A percentile compares a stretch with the other conserved stretches of the same genome.
phyloP scores from a whole-genome alignment of 2,113 vertebrate genomes.

The Glaucomys volans region DNA sequence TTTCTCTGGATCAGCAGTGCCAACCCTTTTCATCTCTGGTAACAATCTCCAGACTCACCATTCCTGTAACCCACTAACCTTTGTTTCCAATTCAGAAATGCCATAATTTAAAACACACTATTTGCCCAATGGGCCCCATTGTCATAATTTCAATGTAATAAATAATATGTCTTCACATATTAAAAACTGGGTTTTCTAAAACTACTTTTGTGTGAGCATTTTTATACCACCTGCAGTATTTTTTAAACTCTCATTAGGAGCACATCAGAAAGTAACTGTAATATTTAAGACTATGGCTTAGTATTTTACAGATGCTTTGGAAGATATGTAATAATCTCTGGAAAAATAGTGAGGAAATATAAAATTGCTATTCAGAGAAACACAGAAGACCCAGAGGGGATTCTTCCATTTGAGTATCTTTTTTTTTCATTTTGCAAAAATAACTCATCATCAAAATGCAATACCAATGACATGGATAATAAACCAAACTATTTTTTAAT shows the following conservation, averaged over 20 bases:
- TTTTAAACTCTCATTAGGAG: slow-evolving; percentile 47
- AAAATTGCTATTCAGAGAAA: slow-evolving; percentile 72
- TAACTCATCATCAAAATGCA: slow-evolving; percentile 69
- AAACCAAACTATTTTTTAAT: slow-evolving; percentile 67
- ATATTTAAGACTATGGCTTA: slow-evolving; percentile 41
- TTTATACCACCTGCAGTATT: not conserved
- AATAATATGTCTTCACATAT: slow-evolving; percentile 23
- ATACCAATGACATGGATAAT: slow-evolving; percentile 38
- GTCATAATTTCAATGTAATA: slow-evolving; percentile 38
- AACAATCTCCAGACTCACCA: not conserved
- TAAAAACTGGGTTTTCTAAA: slow-evolving; percentile 46
- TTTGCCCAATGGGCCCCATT: not conserved
- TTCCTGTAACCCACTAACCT: not conserved
- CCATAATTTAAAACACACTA: slow-evolving; percentile 13
- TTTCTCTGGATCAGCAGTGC: not conserved
- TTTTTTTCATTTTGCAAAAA: slow-evolving; percentile 67
- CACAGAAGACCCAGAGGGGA: slow-evolving; percentile 24
- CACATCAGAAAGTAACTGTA: slow-evolving; percentile 33
- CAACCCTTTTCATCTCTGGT: not conserved
- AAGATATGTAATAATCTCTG: slow-evolving; percentile 49
- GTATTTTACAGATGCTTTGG: slow-evolving; percentile 3
- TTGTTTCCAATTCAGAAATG: slow-evolving; percentile 2
- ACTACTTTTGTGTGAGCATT: slow-evolving; percentile 31
- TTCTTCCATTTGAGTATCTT: slow-evolving; percentile 51
- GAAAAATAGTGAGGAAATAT: slow-evolving; percentile 58